A percentile compares a stretch with the other conserved stretches of the same genome.
Conservation (phyloP, 2,888 invertebrate species). For the Gastracanthus pulcherrimus region DNA sequence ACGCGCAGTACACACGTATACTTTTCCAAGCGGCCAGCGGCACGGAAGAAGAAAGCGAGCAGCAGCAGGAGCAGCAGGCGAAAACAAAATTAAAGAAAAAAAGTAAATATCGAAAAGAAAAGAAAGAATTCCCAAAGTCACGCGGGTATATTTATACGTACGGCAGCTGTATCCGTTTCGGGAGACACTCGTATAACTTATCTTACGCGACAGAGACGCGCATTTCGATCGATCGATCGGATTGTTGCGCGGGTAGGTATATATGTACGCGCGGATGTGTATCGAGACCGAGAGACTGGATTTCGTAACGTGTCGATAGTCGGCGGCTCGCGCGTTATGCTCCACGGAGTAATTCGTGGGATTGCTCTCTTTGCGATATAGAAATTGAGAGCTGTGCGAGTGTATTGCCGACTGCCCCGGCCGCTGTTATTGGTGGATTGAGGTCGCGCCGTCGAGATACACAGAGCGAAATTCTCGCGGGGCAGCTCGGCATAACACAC, state of each 20-base stretch:
- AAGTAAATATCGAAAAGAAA: too few relatives aligned
- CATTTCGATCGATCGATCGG: background rate
- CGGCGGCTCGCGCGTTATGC: background rate
- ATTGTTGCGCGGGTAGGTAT: background rate
- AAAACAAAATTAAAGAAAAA: too few relatives aligned
- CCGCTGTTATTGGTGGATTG: background rate
- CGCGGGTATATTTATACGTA: too few relatives aligned
- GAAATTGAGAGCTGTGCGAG: background rate
- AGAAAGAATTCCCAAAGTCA: background rate
- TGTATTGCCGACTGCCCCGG: too few relatives aligned
- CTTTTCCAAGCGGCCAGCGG: background rate
- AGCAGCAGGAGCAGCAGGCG: background rate
- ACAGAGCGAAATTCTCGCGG: background rate
- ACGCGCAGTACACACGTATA: too few relatives aligned
- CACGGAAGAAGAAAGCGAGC: background rate
- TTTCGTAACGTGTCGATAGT: too few relatives aligned
- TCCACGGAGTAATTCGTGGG: background rate
- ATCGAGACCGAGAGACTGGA: too few relatives aligned
- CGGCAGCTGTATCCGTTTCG: too few relatives aligned
- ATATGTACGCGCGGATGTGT: background rate
- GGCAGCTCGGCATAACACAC: background rate
- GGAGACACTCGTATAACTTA: too few relatives aligned
- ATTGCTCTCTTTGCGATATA: slow-evolving; percentile 2
- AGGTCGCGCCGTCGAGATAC: background rate
- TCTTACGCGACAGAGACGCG: background rate